A percentile compares a stretch with the other conserved stretches of the same genome.
Conservation (phyloP, 2,888 invertebrate species). For the Galeruca laticollis region DNA sequence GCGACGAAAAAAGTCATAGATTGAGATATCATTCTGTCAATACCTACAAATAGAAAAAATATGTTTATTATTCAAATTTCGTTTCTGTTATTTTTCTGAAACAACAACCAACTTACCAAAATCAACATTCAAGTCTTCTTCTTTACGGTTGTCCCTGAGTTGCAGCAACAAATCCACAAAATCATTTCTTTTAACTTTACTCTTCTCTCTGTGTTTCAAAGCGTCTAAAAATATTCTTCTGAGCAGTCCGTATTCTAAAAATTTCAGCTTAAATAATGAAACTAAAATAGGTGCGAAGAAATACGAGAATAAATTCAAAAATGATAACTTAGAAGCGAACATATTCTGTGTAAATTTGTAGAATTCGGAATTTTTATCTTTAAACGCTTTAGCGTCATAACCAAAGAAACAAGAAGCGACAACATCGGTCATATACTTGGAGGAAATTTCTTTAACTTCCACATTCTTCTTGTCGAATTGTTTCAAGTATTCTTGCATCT, state of each 20-base stretch:
- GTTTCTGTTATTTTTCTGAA: constrained; percentile 5
- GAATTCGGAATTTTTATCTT: constrained; percentile 61
- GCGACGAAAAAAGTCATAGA: constrained; percentile 69
- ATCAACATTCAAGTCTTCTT: constrained; percentile 39
- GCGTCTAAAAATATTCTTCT: constrained; percentile 59
- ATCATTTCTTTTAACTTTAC: constrained; percentile 62
- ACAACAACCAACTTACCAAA: constrained; percentile 48
- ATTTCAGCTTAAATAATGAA: constrained; percentile 58
- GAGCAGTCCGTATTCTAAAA: constrained; percentile 61
- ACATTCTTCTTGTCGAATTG: constrained; percentile 47
- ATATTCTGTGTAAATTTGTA: constrained; percentile 61
- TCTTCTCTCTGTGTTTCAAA: constrained; percentile 56
- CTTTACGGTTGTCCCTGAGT: constrained; percentile 56
- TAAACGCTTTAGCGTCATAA: constrained; percentile 64
- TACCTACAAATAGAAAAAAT: constrained; percentile 54
- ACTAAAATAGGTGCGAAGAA: constrained; percentile 61
- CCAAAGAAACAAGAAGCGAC: constrained; percentile 68
- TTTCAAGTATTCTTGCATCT: constrained; percentile 58
- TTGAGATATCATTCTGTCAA: constrained; percentile 63
- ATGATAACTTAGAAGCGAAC: constrained; percentile 57
- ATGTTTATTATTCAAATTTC: neutral
- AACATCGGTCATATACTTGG: constrained; percentile 66
- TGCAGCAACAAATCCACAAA: constrained; percentile 66
- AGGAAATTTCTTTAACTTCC: constrained; percentile 60
- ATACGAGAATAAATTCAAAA: constrained; percentile 58